Evolutionary conservation across 2,888 invertebrate species (phyloP).

Genomic region (Platycheirus rosarum): DNA sequence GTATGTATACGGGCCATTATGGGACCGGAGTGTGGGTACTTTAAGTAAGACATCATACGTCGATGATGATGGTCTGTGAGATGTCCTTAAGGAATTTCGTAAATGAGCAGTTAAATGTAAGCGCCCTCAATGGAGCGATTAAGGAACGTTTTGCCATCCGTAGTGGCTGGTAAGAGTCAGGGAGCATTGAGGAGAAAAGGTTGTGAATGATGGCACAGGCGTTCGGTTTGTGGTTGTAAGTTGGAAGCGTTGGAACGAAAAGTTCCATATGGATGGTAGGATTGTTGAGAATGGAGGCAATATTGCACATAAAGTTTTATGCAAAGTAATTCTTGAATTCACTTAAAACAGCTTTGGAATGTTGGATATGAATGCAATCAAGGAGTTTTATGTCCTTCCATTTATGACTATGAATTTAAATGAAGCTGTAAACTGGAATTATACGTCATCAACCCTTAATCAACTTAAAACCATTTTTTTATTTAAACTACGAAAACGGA

Average conservation of each 20-base stretch:
- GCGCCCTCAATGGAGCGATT: constrained; percentile 74
- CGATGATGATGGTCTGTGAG: constrained; percentile 70
- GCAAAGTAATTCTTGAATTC: constrained; percentile 60
- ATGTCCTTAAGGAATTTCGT: constrained; percentile 73
- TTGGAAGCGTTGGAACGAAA: background rate
- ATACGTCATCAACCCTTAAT: too few relatives aligned
- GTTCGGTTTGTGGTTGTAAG: constrained; percentile 9
- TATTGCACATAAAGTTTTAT: constrained; percentile 69
- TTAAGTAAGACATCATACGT: constrained; percentile 69
- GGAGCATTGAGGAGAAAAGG: constrained; percentile 21
- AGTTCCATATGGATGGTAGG: constrained; percentile 16
- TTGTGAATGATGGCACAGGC: constrained; percentile 34
- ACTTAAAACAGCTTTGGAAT: constrained; percentile 30
- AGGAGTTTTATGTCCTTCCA: constrained; percentile 8
- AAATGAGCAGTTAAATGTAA: constrained; percentile 74
- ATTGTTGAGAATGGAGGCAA: constrained; percentile 53
- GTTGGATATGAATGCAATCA: constrained; percentile 45
- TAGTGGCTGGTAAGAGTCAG: constrained; percentile 38
- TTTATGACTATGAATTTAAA: too few relatives aligned
- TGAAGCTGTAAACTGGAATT: too few relatives aligned
- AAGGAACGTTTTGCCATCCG: constrained; percentile 46
- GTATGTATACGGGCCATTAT: too few relatives aligned
- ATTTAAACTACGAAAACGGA: constrained; percentile 79
- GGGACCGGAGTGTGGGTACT: constrained; percentile 31
- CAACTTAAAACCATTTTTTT: constrained; percentile 45